Base-by-base conservation (phyloP, 2,113 vertebrate genomes). In the Etheostoma spectabile region DNA sequence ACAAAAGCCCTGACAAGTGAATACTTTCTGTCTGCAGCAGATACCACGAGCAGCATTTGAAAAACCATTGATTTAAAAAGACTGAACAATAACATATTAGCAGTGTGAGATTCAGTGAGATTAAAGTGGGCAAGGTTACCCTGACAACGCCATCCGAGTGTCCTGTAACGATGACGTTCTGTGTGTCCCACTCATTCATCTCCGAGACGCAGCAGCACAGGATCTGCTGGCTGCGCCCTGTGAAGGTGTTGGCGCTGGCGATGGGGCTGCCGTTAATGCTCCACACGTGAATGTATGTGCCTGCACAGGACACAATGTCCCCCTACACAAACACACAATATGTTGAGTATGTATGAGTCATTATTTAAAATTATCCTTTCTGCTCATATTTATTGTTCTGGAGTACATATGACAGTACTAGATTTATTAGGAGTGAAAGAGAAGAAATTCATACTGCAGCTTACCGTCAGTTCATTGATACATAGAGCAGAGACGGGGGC, bases 161-260 rank as follows among this genome's bases (percentile, higher is more conserved):
- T 15, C 98, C 98, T 0, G 98, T 99, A 27, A 99, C 96, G 2
- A 99, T 97, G 90, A 99, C 98, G 0, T 99, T 99, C 95, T 99
- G 98, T 0, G 97, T 99, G 91, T 99, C 98, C 98, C 98, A 99
- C 74, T 99, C 98, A 0, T 98, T 99, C 98, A 99, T 99, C 94
- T 99, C 98, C 0, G 98, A 99, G 85, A 99, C 95, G 67, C 98
- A 98, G 91, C 98, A 99, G 92, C 98, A 99, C 73, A 97, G 82
- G 33, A 99, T 99, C 71, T 98, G 97, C 92, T 99, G 98, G 88
- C 97, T 99, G 80, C 97, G 94, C 2, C 98, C 98, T 0, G 98
- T 99, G 94, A 99, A 99, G 0, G 98, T 99, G 94, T 99, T 99
- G 1, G 97, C 97, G 2, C 98, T 99, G 84, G 98, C 96, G 0